Evolutionary conservation across 2,888 invertebrate genomes (phyloP), one percentile per base, ranked within the genome.

Genomic region (Microctonus aethiopoides): DNA sequence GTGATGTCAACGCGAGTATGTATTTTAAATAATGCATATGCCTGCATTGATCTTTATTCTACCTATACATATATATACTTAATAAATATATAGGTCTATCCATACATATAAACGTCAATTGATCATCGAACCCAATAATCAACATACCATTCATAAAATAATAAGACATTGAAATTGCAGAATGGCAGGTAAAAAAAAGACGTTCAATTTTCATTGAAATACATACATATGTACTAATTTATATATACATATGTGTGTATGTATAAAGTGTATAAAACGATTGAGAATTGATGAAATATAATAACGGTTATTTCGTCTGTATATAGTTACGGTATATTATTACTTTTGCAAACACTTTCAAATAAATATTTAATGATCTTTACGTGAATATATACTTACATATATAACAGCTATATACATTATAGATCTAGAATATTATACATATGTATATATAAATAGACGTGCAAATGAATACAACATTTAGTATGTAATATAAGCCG

Each of bases 401-500:
- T 11, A 39, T n/a, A 11, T 39, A 13, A n/a, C n/a, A n/a, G n/a
- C n/a, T 16, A 46, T 46, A n/a, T 46, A 16, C 20, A 46, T 4
- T 5, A 46, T 46, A 7, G 46, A 20, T 4, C 16, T 46, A n/a
- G n/a, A n/a, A n/a, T n/a, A n/a, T 7, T 7, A 46, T n/a, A 46
- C 16, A 46, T 46, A n/a, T 46, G 46, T 16, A n/a, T 46, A 46
- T 3, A 46, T 4, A 10, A 9, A 46, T 46, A 16, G 46, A 1
- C 16, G 16, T 46, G 39, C 39, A 39, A 39, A 39, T 11, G n/a
- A 11, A 16, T 46, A 46, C 46, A 46, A 46, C 46, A 46, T 46
- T 46, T 46, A 46, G 46, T 46, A 46, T 46, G 46, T 46, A 46
- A 46, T 46, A 46, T 67, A 67, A 67, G 66, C 57, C 29, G 66